A percentile compares a stretch with the other conserved stretches of the same genome.
Evolutionary conservation across 2,888 invertebrate species (phyloP).

Genomic region (Tineola bisselliella): DNA sequence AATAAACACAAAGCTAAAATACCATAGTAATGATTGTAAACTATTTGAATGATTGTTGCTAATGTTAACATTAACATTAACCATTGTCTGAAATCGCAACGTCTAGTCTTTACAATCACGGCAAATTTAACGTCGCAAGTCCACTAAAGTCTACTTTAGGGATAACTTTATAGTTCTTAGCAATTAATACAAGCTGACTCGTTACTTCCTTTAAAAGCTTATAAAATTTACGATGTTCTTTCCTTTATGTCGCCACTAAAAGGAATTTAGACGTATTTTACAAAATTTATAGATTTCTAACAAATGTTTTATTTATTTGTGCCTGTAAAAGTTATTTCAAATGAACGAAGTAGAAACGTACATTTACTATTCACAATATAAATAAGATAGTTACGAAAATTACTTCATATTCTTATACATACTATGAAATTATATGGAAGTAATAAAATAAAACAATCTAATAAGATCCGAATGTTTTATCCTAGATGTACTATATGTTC

Average conservation of each 20-base stretch:
- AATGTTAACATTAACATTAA: too few species aligned
- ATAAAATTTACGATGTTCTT: constrained; percentile 5
- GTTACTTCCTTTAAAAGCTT: not conserved
- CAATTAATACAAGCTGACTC: constrained; percentile 7
- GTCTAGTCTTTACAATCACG: too few species aligned
- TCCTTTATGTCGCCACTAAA: not conserved
- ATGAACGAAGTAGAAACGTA: too few species aligned
- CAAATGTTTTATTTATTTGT: not conserved
- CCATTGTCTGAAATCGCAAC: too few species aligned
- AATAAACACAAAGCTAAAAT: too few species aligned
- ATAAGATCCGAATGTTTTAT: not conserved
- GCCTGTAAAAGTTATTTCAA: too few species aligned
- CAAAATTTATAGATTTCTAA: not conserved
- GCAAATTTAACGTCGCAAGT: too few species aligned
- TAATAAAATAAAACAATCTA: not conserved
- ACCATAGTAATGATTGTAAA: too few species aligned
- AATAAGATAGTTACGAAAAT: too few species aligned
- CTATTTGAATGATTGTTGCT: too few species aligned
- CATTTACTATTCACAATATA: too few species aligned
- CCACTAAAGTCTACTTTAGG: not conserved
- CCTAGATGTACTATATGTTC: not conserved
- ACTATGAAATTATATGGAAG: not conserved
- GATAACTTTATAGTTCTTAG: constrained; percentile 4
- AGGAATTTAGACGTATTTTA: not conserved
- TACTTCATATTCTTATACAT: not conserved